These are phyloP conservation scores for Crotalus viridis DNA, from an alignment of 2,113 vertebrate genomes.

Conservation along the genomic window DNA sequence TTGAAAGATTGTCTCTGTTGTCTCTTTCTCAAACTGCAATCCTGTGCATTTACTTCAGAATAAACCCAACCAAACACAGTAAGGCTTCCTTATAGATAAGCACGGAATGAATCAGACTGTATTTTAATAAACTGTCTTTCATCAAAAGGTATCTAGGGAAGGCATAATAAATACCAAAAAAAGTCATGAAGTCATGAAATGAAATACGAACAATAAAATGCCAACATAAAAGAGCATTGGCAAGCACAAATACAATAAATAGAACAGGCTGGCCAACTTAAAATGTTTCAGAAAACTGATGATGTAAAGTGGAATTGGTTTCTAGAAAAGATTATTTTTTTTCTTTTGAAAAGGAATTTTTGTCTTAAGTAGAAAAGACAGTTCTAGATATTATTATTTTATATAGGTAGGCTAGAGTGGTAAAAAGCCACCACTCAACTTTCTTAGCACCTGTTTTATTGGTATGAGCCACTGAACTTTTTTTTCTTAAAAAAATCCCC, in stretches of 20 bases:
- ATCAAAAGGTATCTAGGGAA: background rate
- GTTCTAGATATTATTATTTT: background rate
- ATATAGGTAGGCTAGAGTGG: background rate
- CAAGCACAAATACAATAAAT: background rate
- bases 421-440: background rate
- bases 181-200: background rate
- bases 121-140: background rate
- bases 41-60: background rate
- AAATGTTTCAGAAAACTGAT: too few species aligned
- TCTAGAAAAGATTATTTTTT: slow-evolving; percentile 9
- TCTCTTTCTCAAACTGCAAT: slow-evolving; percentile 14
- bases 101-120: background rate
- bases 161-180: background rate
- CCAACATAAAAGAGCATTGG: background rate
- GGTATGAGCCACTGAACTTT: background rate
- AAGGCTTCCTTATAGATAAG: background rate
- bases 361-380: background rate
- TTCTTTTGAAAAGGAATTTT: background rate
- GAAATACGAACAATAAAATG: background rate
- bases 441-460: background rate
- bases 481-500: background rate
- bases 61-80: background rate
- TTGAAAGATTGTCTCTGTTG: slow-evolving; percentile 1
- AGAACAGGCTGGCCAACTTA: background rate
- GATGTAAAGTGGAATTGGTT: slow-evolving; percentile 7